Evolutionary conservation across 2,797 vertebrate genomes (phyloP).

Genomic region (Anniella stebbinsi): DNA sequence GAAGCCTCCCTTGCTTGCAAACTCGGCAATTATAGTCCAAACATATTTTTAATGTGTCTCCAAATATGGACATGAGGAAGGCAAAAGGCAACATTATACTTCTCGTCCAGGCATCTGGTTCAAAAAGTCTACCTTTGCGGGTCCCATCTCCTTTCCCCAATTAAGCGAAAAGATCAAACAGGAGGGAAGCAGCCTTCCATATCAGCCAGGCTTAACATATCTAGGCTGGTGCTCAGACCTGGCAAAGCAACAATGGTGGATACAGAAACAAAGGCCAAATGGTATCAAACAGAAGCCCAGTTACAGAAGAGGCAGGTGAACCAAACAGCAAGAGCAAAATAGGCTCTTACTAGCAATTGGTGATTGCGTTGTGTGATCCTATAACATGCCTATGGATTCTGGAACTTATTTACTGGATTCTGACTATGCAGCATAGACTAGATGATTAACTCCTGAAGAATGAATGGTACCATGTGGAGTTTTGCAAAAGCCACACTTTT

Average conservation of each 20-base stretch:
- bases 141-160: neutral
- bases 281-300: neutral
- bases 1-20: neutral
- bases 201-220: constrained; percentile 4
- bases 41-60: neutral
- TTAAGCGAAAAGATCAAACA: neutral
- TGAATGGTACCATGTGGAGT: neutral
- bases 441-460: neutral
- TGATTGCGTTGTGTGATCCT: too few relatives aligned
- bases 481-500: neutral
- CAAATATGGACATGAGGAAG: neutral
- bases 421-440: neutral
- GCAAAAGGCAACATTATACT: neutral
- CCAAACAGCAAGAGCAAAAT: neutral
- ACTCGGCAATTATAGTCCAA: neutral
- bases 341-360: neutral
- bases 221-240: neutral
- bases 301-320: neutral
- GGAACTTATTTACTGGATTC: neutral
- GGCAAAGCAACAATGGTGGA: neutral
- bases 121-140: neutral
- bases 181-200: neutral
- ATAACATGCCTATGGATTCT: neutral
- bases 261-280: neutral
- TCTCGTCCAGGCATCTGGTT: neutral